Conservation (phyloP, 2,113 vertebrate genomes). For the Anser brachyrhynchus region DNA sequence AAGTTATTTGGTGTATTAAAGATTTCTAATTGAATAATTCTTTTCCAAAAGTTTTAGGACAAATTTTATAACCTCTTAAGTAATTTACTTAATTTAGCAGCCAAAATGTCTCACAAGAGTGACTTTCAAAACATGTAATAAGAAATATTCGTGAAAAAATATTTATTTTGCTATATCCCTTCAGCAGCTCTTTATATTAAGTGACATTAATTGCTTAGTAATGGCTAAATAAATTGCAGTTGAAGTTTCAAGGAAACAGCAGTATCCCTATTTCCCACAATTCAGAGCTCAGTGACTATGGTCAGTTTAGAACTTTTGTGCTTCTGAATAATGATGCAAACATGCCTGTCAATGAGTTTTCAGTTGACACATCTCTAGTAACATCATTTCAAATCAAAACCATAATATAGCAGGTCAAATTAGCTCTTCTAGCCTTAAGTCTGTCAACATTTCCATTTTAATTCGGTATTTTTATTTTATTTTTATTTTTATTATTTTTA, state of each 20-base stretch:
- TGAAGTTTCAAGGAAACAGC: conserved; percentile 21
- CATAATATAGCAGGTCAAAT: background rate
- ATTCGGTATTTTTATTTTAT: background rate
- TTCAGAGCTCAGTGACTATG: conserved; percentile 28
- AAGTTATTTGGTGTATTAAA: background rate
- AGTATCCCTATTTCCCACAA: conserved; percentile 35
- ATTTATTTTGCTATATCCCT: background rate
- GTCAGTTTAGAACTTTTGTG: background rate
- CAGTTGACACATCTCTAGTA: background rate
- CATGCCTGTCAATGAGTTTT: background rate
- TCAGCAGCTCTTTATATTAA: conserved; percentile 19
- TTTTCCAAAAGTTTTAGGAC: background rate
- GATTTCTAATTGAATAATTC: background rate
- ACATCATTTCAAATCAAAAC: conserved; percentile 7
- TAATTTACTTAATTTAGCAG: conserved; percentile 41
- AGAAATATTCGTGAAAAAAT: conserved; percentile 8
- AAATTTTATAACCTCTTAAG: background rate
- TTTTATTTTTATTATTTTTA: background rate
- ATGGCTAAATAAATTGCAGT: conserved; percentile 3
- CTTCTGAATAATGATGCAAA: conserved; percentile 18
- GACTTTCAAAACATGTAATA: conserved; percentile 31
- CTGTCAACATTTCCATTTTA: background rate
- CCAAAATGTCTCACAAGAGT: conserved; percentile 5
- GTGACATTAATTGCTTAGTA: conserved; percentile 63
- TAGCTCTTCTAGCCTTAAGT: background rate